phyloP scores from a whole-genome alignment of 2,888 invertebrate species.

The Neoascia interrupta region DNA sequence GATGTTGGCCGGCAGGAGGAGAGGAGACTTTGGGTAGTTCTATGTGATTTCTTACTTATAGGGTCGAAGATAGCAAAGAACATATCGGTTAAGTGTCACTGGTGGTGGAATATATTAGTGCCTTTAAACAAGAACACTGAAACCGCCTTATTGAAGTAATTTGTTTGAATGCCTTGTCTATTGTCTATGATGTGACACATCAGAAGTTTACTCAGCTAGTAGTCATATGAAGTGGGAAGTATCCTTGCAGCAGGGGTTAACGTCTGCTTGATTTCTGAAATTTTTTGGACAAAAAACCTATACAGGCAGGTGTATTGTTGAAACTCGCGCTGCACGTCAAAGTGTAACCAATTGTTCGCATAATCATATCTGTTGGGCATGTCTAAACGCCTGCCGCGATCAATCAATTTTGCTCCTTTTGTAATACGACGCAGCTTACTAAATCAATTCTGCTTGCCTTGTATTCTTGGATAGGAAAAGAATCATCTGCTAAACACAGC shows the following conservation, averaged over 20 bases:
- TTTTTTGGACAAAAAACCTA: no score
- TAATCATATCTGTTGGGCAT: background rate
- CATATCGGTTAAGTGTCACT: constrained; percentile 66
- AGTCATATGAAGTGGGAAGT: no score
- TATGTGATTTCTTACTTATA: constrained; percentile 66
- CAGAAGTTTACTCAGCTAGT: no score
- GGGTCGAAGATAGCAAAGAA: constrained; percentile 31
- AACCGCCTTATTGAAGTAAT: no score
- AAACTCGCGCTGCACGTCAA: background rate
- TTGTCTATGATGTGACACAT: no score
- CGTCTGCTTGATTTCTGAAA: no score
- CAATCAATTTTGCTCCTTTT: background rate
- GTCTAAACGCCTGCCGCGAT: background rate
- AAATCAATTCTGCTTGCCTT: background rate
- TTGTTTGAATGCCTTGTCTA: no score
- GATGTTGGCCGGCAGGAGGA: constrained; percentile 45
- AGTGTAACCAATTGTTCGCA: background rate
- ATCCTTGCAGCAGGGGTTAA: no score
- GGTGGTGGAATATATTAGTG: constrained; percentile 62
- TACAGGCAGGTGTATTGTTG: background rate
- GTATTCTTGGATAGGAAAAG: background rate
- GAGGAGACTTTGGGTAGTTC: constrained; percentile 49
- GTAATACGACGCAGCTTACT: background rate
- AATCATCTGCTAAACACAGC: background rate
- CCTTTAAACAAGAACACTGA: no score